These are phyloP conservation scores for Drosophila ustulata DNA, from an alignment of 2,888 invertebrate genomes.

Conservation along the genomic window DNA sequence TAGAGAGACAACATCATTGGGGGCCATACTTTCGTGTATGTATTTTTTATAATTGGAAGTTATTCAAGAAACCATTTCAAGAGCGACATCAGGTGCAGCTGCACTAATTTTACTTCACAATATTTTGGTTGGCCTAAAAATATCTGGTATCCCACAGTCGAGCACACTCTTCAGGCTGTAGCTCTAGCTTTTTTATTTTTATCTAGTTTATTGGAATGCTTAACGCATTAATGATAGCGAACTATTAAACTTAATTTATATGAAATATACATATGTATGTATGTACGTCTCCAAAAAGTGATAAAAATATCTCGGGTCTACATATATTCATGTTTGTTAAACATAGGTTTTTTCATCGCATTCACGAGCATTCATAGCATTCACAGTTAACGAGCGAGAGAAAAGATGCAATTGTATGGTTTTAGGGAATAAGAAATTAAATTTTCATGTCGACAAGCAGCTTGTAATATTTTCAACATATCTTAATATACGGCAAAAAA, in stretches of 20 bases:
- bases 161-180: background rate
- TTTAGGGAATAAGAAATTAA: background rate
- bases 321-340: background rate
- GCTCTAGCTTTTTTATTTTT: slow-evolving; percentile 21
- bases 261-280: background rate
- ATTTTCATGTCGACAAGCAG: background rate
- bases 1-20: too few relatives aligned
- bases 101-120: background rate
- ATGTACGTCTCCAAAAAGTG: background rate
- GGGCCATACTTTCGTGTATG: too few relatives aligned
- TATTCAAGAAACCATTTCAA: too few relatives aligned
- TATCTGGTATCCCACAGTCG: background rate
- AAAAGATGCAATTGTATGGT: background rate
- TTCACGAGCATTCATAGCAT: too few relatives aligned
- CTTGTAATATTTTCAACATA: too few relatives aligned
- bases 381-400: background rate
- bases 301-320: background rate
- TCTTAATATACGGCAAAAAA: too few relatives aligned
- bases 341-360: background rate
- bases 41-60: too few relatives aligned
- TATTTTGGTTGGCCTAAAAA: background rate
- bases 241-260: slow-evolving; percentile 28
- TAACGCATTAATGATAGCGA: slow-evolving; percentile 39
- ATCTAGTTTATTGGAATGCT: slow-evolving; percentile 64
- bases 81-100: background rate